A percentile compares a stretch with the other conserved stretches of the same genome.
These are phyloP conservation scores for Philaethria dido DNA, from an alignment of 2,888 invertebrate species.

Conservation along the genomic window DNA sequence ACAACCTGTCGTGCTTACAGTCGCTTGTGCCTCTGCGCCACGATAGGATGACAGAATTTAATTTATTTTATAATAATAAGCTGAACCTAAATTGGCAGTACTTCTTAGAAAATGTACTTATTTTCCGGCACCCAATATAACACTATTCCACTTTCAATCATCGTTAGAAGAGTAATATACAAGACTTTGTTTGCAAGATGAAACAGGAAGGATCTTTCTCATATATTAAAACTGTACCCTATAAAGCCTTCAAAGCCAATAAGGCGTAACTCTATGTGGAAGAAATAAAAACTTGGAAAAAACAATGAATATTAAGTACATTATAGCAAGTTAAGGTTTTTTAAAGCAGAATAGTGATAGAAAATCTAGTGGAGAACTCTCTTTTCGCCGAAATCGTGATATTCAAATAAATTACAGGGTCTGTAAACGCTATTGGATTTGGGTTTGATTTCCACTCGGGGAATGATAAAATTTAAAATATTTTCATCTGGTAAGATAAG, in stretches of 20 bases:
- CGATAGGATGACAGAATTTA: no score
- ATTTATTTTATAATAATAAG: background rate
- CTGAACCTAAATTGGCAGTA: background rate
- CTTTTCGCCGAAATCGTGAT: no score
- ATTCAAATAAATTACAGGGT: no score
- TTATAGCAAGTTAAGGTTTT: no score
- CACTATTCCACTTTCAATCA: slow-evolving; percentile 2
- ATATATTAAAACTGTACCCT: background rate
- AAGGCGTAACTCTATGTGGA: background rate
- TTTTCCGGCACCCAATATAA: background rate
- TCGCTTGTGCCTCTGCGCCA: no score
- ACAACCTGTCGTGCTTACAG: no score
- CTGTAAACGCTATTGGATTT: no score
- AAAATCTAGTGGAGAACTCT: no score
- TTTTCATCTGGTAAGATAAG: no score
- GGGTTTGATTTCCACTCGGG: no score
- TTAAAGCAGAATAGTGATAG: background rate
- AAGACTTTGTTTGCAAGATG: background rate
- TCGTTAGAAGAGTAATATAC: background rate
- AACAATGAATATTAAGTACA: no score
- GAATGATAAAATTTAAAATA: no score
- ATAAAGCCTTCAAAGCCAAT: background rate
- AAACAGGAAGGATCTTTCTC: background rate
- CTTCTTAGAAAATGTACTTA: background rate
- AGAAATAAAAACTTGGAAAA: background rate